These are phyloP conservation scores for Yponomeuta sedellus DNA, from an alignment of 2,888 invertebrate species.

Conservation along the genomic window DNA sequence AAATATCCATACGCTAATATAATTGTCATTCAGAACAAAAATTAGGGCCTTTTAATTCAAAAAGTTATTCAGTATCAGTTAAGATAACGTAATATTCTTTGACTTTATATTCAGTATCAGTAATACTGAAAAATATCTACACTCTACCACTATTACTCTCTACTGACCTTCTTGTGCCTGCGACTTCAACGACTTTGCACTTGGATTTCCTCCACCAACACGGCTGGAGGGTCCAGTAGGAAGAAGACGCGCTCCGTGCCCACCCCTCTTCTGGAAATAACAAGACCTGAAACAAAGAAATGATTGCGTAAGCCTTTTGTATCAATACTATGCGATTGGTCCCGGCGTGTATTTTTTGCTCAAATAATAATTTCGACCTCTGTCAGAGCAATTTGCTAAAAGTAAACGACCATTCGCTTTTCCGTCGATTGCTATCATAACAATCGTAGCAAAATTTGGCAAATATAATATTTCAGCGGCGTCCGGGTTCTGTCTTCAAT, in stretches of 20 bases:
- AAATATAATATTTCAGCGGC: slow-evolving; percentile 40
- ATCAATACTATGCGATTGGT: neutral
- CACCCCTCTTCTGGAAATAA: slow-evolving; percentile 92
- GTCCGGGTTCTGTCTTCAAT: slow-evolving; percentile 39
- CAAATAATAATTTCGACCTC: neutral
- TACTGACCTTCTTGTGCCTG: slow-evolving; percentile 82
- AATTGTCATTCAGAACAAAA: too few species aligned
- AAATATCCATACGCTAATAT: too few species aligned
- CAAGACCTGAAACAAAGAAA: slow-evolving; percentile 77
- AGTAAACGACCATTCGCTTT: slow-evolving; percentile 24
- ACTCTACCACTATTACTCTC: neutral
- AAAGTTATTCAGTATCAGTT: too few species aligned
- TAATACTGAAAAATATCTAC: too few species aligned
- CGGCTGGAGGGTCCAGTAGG: slow-evolving; percentile 91
- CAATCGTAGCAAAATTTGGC: slow-evolving; percentile 36
- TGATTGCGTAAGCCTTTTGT: neutral
- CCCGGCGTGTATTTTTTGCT: neutral
- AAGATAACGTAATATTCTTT: too few species aligned
- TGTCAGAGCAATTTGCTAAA: slow-evolving; percentile 14
- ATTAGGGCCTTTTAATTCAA: too few species aligned
- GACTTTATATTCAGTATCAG: too few species aligned
- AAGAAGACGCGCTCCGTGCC: slow-evolving; percentile 90
- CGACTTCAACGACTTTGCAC: slow-evolving; percentile 90
- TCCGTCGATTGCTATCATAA: slow-evolving; percentile 45
- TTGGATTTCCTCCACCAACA: slow-evolving; percentile 91